Conservation (phyloP, 1,140 invertebrate species). For the Ceratoteleas bidentatus region DNA sequence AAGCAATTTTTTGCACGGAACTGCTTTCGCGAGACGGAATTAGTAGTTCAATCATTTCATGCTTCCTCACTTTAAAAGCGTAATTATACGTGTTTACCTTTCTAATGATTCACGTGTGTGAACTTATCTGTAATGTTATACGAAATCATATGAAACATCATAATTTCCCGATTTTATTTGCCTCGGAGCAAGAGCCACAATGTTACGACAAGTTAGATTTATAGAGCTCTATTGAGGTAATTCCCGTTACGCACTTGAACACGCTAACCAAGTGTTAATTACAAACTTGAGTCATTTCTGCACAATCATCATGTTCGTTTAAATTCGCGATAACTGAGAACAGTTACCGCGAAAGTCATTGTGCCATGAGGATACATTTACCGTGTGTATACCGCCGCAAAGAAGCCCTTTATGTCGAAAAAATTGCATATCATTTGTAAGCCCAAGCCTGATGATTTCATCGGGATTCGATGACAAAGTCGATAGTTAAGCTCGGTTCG, state of each 20-base stretch:
- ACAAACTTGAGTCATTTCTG: background rate
- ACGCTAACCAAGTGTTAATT: background rate
- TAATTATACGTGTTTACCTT: constrained; percentile 6
- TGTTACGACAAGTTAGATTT: background rate
- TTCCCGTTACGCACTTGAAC: background rate
- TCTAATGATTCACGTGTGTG: constrained; percentile 3
- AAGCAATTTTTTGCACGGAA: background rate
- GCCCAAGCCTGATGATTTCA: constrained; percentile 44
- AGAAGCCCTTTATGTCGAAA: background rate
- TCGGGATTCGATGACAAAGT: constrained; percentile 40
- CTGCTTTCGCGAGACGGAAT: background rate
- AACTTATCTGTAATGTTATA: constrained; percentile 2
- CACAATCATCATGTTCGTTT: too few relatives aligned
- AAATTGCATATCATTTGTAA: constrained; percentile 15
- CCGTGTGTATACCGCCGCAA: background rate
- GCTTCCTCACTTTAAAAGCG: background rate
- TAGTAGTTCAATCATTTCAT: background rate
- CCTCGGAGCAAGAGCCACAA: background rate
- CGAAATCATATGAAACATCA: background rate
- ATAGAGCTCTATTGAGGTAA: background rate
- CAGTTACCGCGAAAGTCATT: too few relatives aligned
- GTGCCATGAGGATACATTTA: too few relatives aligned
- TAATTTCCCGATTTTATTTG: too few relatives aligned
- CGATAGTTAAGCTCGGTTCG: constrained; percentile 30
- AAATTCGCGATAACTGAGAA: too few relatives aligned